Base-by-base conservation (phyloP, 2,113 vertebrate genomes). In the Gavia stellata region DNA sequence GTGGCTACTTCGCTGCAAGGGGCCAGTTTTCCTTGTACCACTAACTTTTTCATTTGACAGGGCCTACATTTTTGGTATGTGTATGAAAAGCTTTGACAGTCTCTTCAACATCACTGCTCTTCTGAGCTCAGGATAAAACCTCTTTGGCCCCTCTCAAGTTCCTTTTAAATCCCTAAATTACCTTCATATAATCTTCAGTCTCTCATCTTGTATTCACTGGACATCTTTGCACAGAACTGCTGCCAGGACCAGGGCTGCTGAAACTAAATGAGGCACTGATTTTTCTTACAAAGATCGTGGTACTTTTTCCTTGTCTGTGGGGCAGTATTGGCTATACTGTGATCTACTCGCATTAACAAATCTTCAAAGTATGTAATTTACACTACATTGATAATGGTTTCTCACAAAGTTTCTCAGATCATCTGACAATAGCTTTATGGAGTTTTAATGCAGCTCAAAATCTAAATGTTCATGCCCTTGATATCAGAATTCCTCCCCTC, bases 91-190 rank as follows among this genome's bases (percentile, higher is more conserved):
- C 62, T 95, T 82, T 96, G 95, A 92, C 89, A 96, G 61, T 62
- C 78, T 90, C 90, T 94, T 91, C 96, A 97, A 91, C 58, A 96
- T 33, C 74, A 88, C 36, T 11, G 12, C 53, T 85, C 78, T 85
- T 91, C 74, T 85, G 70, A 93, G 84, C 81, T 88, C 25, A 56
- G 81, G 92, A 88, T 94, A 93, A 96, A 96, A 88, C 84, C 93
- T 88, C 62, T 94, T 77, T 90, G 78, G 31, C 87, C 92, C 66
- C 81, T 94, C 96, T 96, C 90, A 90, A 93, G 62, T 85, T 94
- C 40, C 78, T 91, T 95, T 92, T 73, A 96, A 96, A 97, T 96
- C 93, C 90, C 81, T 85, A 95, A 97, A 96, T 95, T 94, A 82
- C 62, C 49, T 82, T 90, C 53, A 53, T 42, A 92, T 94, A 92